Evolutionary conservation across 2,113 vertebrate genomes (phyloP), one percentile per base, ranked within the genome.

Genomic region (Seriola quinqueradiata): DNA sequence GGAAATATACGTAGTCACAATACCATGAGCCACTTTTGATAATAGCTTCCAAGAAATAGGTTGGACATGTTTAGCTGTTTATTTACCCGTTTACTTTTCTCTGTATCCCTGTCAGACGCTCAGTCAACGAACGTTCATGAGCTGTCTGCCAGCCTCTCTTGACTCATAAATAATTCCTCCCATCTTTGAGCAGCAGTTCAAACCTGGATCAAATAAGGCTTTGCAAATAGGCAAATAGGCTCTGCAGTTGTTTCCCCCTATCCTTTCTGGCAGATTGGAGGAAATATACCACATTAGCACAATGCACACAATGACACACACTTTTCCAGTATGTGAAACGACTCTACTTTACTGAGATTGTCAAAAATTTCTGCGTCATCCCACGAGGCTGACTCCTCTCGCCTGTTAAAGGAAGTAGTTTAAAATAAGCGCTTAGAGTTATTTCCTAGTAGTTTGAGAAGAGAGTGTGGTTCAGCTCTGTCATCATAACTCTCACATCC

Each of bases 81-180:
- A 75, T 71, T 82, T 77, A 64, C 59, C 70, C 36, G 40, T 75
- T 83, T 71, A 46, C 77, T 81, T 82, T 65, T 69, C 59, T 25
- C 72, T 65, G 54, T 78, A 57, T 52, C 36, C 57, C 67, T n/a
- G 60, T 85, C 87, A 82, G 87, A 9, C 55, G 3, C 66, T 78
- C 38, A 61, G 57, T 58, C 58, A 70, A 40, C 17, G 16, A 59
- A 59, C 83, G 14, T 73, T 40, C 25, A 36, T 48, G 34, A 69
- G 66, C 60, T 71, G 65, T 60, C 70, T 66, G 69, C 64, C 73
- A 76, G 68, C 65, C 10, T 70, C 40, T 44, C 50, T 50, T 25
- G 21, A 66, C 59, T 81, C 75, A 40, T 70, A 72, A 88, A 79
- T 79, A 79, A 75, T 86, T 79, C 50, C 65, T 59, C 21, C n/a